These are phyloP conservation scores for Protonemura montana DNA, from an alignment of 2,888 invertebrate species.

Conservation along the genomic window DNA sequence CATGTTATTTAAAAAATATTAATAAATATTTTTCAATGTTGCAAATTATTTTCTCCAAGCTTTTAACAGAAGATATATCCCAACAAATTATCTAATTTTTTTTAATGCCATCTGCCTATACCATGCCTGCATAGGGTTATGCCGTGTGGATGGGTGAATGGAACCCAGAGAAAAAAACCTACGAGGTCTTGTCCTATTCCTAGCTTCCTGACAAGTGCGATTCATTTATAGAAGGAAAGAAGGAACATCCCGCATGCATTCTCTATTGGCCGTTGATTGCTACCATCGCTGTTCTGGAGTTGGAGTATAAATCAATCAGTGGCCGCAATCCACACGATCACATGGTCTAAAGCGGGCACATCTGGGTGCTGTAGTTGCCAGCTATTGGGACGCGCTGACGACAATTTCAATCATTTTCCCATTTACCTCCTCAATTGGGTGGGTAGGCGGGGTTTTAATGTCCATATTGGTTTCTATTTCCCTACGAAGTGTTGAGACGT, in stretches of 20 bases:
- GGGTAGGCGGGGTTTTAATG: background rate
- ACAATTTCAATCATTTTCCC: background rate
- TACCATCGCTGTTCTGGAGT: background rate
- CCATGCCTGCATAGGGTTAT: background rate
- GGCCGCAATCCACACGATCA: background rate
- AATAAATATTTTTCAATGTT: slow-evolving; percentile 10
- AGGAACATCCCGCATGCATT: background rate
- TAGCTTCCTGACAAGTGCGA: background rate
- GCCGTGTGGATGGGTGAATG: background rate
- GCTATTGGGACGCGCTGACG: background rate
- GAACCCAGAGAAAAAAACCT: background rate
- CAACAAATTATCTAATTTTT: background rate
- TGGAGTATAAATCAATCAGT: background rate
- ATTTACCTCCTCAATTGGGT: background rate
- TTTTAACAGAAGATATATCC: background rate
- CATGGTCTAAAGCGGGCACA: background rate
- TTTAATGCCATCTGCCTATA: background rate
- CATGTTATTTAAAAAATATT: background rate
- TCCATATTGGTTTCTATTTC: too few relatives aligned
- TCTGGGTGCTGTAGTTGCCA: background rate
- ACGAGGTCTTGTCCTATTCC: background rate
- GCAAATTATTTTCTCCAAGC: background rate
- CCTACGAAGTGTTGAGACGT: too few relatives aligned
- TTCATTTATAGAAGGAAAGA: background rate
- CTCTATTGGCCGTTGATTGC: background rate